A percentile compares a stretch with the other conserved stretches of the same genome.
Evolutionary conservation across 2,113 vertebrate genomes (phyloP).

Genomic region (Hystrix brachyura): DNA sequence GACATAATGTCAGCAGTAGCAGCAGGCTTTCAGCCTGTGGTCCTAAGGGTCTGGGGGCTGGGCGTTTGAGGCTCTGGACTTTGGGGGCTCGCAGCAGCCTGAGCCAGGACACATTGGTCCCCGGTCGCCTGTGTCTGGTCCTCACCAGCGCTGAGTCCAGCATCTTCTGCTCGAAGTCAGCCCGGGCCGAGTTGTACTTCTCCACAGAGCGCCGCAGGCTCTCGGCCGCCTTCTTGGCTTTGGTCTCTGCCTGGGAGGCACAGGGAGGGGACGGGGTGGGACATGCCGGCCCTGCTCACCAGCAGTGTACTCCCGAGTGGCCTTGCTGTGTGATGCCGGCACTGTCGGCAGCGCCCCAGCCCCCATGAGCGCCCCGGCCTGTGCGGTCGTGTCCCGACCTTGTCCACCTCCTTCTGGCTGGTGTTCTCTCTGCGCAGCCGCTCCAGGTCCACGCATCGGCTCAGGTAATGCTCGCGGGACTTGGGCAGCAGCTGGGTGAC

Average conservation of each 20-base stretch:
- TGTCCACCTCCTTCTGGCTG: constrained; percentile 96
- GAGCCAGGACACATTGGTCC: neutral
- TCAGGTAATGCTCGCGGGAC: constrained; percentile 93
- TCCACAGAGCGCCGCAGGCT: constrained; percentile 92
- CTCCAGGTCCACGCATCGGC: constrained; percentile 94
- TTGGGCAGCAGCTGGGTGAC: constrained; percentile 95
- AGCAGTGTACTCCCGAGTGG: neutral
- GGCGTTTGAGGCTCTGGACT: neutral
- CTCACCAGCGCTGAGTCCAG: constrained; percentile 94
- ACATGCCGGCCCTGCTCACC: neutral
- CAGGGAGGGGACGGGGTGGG: neutral
- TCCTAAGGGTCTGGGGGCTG: neutral
- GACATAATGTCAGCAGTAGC: neutral
- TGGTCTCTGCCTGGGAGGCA: constrained; percentile 92
- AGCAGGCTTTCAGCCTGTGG: neutral
- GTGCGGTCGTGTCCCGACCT: constrained; percentile 86
- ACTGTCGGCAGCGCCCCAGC: neutral
- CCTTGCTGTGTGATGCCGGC: neutral
- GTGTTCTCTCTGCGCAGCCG: constrained; percentile 93
- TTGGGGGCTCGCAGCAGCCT: neutral
- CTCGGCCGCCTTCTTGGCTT: constrained; percentile 95
- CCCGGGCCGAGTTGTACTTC: constrained; percentile 94
- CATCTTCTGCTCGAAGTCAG: constrained; percentile 97
- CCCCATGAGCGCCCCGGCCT: too few species aligned
- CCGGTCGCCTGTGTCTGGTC: accelerated